phyloP scores from a whole-genome alignment of 1,140 invertebrate species.

The Palaemon carinicauda region DNA sequence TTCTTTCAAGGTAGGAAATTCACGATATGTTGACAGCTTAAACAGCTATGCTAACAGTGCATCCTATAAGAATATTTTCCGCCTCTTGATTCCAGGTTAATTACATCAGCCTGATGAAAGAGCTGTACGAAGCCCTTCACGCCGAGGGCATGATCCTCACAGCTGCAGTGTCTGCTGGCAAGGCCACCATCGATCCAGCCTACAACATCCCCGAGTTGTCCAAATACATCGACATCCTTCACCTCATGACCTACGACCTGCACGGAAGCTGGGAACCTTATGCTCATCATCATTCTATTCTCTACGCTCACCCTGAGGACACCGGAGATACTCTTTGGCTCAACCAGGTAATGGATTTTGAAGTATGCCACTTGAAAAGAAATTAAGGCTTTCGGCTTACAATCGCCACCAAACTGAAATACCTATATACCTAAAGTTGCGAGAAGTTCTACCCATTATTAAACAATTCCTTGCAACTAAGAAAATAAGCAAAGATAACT shows the following conservation, averaged over 20 bases:
- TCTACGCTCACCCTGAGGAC: conserved; percentile 61
- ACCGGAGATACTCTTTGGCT: conserved; percentile 60
- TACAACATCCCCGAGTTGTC: conserved; percentile 67
- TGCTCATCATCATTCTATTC: conserved; percentile 66
- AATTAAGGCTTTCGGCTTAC: neutral
- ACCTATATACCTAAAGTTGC: too few species aligned
- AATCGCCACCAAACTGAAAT: neutral
- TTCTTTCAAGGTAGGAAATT: too few species aligned
- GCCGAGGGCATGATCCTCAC: conserved; percentile 74
- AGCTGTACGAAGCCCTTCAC: conserved; percentile 77
- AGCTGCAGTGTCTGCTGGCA: conserved; percentile 69
- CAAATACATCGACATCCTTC: conserved; percentile 67
- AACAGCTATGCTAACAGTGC: too few species aligned
- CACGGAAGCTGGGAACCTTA: conserved; percentile 63
- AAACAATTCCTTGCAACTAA: too few species aligned
- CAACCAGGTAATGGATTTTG: conserved; percentile 63
- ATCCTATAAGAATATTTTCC: too few species aligned
- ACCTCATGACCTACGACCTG: conserved; percentile 68
- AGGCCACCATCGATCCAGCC: conserved; percentile 62
- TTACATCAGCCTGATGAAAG: conserved; percentile 74
- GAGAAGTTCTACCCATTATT: too few species aligned
- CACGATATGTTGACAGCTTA: too few species aligned
- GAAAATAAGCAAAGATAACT: neutral
- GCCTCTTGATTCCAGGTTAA: conserved; percentile 7
- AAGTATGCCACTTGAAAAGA: too few species aligned